Percentiles rank a stretch among this genome's conserved stretches.
Conservation (phyloP, 1,140 invertebrate species). For the Bilobella aurantiaca region DNA sequence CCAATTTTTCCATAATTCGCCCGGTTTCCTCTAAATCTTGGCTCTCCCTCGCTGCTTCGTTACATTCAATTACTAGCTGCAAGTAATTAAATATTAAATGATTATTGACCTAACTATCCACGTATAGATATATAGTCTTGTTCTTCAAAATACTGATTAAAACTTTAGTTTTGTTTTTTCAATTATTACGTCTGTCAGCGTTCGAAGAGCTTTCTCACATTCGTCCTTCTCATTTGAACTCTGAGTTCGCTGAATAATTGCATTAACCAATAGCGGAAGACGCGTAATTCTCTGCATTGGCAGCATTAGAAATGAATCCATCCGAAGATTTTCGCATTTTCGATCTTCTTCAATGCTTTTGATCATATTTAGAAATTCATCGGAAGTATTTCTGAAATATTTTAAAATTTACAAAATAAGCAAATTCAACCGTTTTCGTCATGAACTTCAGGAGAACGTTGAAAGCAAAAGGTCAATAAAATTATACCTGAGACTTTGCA, state of each 20-base stretch:
- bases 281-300: constrained; percentile 34
- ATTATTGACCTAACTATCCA: too few relatives aligned
- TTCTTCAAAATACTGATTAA: background rate
- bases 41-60: constrained; percentile 33
- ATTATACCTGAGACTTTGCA: constrained; percentile 26
- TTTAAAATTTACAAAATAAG: too few relatives aligned
- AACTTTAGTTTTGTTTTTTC: background rate
- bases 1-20: constrained; percentile 28
- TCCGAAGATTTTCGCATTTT: constrained; percentile 23
- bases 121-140: too few relatives aligned
- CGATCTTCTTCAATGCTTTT: constrained; percentile 29
- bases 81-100: background rate
- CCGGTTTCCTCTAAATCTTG: constrained; percentile 34
- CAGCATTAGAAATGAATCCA: constrained; percentile 34
- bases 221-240: constrained; percentile 20
- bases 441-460: too few relatives aligned
- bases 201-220: constrained; percentile 31
- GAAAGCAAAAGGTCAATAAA: background rate
- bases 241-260: constrained; percentile 27
- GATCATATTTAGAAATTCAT: constrained; percentile 28
- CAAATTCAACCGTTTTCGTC: too few relatives aligned
- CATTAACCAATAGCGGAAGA: constrained; percentile 32
- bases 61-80: constrained; percentile 33
- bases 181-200: constrained; percentile 29
- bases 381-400: constrained; percentile 18